Conservation (phyloP, 2,113 vertebrate genomes). For the Heterotilapia buettikoferi region DNA sequence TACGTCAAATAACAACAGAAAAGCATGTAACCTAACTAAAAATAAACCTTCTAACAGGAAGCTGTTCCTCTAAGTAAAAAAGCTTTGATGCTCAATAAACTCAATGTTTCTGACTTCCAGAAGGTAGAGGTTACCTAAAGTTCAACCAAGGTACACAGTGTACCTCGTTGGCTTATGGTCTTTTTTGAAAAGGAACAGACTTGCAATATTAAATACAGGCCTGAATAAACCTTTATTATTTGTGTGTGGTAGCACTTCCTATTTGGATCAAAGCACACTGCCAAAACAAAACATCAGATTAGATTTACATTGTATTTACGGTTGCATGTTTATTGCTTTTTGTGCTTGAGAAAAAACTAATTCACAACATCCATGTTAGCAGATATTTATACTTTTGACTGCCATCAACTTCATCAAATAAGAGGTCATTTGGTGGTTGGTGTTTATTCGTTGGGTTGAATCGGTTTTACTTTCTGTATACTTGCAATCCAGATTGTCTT, state of each 20-base stretch:
- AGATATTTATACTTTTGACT: background rate
- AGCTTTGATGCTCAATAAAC: background rate
- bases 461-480: background rate
- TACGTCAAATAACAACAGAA: slow-evolving; percentile 12
- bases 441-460: background rate
- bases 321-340: background rate
- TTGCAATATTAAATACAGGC: background rate
- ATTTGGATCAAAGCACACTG: background rate
- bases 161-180: background rate
- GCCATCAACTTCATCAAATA: background rate
- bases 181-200: background rate
- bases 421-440: background rate
- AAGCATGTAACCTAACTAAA: slow-evolving; percentile 42
- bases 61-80: slow-evolving; percentile 3
- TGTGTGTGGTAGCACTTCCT: background rate
- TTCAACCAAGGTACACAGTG: background rate
- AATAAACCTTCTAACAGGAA: slow-evolving; percentile 28
- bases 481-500: background rate
- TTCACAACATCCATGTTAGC: background rate
- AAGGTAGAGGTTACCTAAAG: background rate
- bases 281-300: background rate
- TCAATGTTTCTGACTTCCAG: background rate
- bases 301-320: background rate
- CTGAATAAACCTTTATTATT: background rate
- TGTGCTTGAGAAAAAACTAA: background rate